Conservation (phyloP, 2,113 vertebrate species). For the Sinocyclocheilus rhinocerous region DNA sequence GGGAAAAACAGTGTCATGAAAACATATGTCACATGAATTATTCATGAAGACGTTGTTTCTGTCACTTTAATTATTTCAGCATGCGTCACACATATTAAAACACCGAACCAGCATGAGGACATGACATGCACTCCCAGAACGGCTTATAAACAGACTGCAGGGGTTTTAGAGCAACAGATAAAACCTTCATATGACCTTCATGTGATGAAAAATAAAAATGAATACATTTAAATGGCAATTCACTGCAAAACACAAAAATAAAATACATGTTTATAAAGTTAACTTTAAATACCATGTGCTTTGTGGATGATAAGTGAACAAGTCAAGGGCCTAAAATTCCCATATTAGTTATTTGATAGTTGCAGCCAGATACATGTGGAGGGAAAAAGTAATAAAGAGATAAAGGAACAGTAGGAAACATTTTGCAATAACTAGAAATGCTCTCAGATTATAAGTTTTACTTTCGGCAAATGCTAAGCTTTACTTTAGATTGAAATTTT, state of each 20-base stretch:
- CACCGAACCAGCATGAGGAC: neutral
- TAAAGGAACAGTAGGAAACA: neutral
- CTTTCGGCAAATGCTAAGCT: neutral
- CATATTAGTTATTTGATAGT: neutral
- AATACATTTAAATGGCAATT: neutral
- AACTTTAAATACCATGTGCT: neutral
- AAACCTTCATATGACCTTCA: neutral
- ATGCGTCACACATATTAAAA: neutral
- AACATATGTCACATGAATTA: neutral
- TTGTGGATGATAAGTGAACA: slow-evolving; percentile 1
- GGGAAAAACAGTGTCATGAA: slow-evolving; percentile 11
- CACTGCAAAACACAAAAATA: neutral
- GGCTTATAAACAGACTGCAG: neutral
- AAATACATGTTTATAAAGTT: neutral
- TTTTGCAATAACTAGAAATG: neutral
- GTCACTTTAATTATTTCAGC: slow-evolving; percentile 33
- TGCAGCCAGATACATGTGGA: neutral
- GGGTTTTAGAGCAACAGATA: neutral
- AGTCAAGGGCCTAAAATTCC: neutral
- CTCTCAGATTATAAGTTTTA: neutral
- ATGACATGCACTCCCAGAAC: neutral
- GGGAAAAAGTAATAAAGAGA: neutral
- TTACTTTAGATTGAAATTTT: neutral
- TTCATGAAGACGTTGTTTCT: slow-evolving; percentile 35
- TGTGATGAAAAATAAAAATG: neutral